Evolutionary conservation across 1,140 invertebrate genomes (phyloP).

Genomic region (Cyclargus thomasi): DNA sequence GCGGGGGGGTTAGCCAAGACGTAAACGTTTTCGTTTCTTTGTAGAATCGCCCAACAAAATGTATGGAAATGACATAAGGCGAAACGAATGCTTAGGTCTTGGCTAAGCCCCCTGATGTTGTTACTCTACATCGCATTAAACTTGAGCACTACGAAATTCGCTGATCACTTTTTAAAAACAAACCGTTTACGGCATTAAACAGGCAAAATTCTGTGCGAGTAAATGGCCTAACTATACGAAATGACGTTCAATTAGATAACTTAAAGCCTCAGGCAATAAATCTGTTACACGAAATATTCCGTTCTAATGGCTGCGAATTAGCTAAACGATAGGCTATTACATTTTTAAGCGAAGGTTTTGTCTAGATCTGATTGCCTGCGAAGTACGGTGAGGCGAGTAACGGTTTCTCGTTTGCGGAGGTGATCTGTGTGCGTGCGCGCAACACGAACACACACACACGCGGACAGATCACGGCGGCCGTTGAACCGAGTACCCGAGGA

Average conservation of each 20-base stretch:
- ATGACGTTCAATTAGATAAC: neutral
- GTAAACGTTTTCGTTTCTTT: no score
- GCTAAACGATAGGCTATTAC: neutral
- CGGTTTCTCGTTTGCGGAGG: slow-evolving; percentile 68
- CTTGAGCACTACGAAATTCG: no score
- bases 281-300: neutral
- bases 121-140: no score
- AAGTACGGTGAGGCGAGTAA: slow-evolving; percentile 37
- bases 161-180: neutral
- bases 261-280: neutral
- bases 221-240: neutral
- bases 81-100: no score
- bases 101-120: no score
- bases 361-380: slow-evolving; percentile 22
- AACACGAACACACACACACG: slow-evolving; percentile 45
- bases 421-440: slow-evolving; percentile 52
- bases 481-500: slow-evolving; percentile 71
- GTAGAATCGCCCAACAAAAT: no score
- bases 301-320: slow-evolving; percentile 5
- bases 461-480: slow-evolving; percentile 50
- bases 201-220: neutral
- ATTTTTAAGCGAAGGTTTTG: slow-evolving; percentile 15
- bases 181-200: neutral
- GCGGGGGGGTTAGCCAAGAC: no score
- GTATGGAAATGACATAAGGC: no score